Conservation (phyloP, 2,888 invertebrate genomes). For the Ashinkailepas kermadecensis region DNA sequence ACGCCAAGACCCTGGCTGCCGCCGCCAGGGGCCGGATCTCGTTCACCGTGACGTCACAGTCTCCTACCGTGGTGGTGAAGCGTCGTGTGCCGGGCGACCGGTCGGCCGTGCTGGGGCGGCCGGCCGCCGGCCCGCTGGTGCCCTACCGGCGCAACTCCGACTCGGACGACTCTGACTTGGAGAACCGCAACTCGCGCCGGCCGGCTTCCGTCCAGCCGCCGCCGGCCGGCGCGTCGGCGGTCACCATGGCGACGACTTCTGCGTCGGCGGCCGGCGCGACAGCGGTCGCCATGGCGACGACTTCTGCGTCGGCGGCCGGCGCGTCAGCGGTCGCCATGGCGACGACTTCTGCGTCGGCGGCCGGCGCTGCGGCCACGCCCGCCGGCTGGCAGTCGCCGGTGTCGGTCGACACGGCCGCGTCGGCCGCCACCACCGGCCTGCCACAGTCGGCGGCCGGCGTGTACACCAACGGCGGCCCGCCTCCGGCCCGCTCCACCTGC, state of each 20-base stretch:
- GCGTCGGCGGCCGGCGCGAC: background rate
- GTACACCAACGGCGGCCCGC: too few species aligned
- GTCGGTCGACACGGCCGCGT: background rate
- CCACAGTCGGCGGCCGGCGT: too few species aligned
- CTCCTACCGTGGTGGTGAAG: background rate
- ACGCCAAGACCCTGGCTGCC: background rate
- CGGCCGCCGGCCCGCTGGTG: background rate
- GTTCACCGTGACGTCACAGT: conserved; percentile 1
- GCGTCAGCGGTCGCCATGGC: background rate
- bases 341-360: background rate
- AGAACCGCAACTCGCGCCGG: background rate
- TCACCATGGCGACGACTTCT: background rate
- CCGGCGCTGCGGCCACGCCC: background rate
- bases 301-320: background rate
- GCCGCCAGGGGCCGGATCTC: background rate
- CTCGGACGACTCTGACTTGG: background rate
- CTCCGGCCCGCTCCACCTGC: too few species aligned
- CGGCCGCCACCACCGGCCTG: background rate
- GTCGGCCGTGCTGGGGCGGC: background rate
- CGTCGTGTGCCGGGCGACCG: background rate
- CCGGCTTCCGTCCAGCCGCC: background rate
- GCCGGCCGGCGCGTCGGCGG: background rate
- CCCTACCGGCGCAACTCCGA: background rate
- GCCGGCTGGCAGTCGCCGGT: too few species aligned
- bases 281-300: background rate